phyloP scores from a whole-genome alignment of 2,113 vertebrate species.

The Mellivora capensis region DNA sequence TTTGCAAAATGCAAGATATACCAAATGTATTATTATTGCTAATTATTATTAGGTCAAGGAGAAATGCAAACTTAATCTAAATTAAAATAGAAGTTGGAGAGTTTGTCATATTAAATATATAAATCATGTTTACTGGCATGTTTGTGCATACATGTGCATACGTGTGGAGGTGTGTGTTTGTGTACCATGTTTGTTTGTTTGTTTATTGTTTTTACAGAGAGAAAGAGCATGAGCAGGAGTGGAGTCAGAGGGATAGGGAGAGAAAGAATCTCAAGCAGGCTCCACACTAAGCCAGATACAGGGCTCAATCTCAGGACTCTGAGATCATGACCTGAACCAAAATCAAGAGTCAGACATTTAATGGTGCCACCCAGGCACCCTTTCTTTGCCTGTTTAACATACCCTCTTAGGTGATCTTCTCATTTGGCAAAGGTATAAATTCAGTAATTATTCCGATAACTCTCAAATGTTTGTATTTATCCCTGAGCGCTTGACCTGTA shows the following conservation, averaged over 20 bases:
- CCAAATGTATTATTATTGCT: neutral
- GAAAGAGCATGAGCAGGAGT: neutral
- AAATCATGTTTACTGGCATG: neutral
- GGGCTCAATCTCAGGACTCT: neutral
- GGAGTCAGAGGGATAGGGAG: neutral
- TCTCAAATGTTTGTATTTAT: neutral
- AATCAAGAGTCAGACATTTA: neutral
- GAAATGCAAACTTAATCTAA: constrained; percentile 15
- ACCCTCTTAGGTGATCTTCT: neutral
- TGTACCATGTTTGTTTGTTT: neutral
- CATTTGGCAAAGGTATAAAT: neutral
- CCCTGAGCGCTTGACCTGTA: neutral
- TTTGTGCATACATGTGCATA: neutral
- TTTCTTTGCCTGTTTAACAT: neutral
- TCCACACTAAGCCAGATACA: neutral
- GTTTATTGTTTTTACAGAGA: neutral
- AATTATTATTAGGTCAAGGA: neutral
- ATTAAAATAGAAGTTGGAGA: neutral
- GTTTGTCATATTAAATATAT: neutral
- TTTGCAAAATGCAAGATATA: neutral
- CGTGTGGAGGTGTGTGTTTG: neutral
- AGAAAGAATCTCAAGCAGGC: neutral
- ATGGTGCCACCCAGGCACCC: neutral
- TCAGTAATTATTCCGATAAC: neutral
- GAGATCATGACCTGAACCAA: neutral